A percentile compares a stretch with the other conserved stretches of the same genome.
phyloP scores from a whole-genome alignment of 2,113 vertebrate genomes.

The Urocitellus parryii region DNA sequence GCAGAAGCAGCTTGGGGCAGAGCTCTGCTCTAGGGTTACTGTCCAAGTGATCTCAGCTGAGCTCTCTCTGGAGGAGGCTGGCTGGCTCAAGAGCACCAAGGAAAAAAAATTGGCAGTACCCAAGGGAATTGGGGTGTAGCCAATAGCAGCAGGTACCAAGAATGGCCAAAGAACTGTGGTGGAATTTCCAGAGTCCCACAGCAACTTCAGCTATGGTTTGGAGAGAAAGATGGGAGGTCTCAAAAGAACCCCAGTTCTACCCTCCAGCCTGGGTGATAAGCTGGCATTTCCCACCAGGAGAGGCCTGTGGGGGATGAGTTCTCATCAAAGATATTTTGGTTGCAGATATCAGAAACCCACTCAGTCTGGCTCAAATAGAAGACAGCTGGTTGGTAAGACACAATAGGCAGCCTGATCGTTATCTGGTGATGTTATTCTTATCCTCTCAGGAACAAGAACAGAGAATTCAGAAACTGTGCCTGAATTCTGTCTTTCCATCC shows the following conservation, averaged over 20 bases:
- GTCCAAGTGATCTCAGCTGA: slow-evolving; percentile 77
- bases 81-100: slow-evolving; percentile 57
- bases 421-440: background rate
- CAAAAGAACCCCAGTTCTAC: background rate
- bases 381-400: background rate
- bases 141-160: slow-evolving; percentile 65
- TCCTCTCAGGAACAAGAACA: background rate
- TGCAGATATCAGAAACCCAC: background rate
- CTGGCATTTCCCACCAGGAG: background rate
- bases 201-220: background rate
- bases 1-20: background rate
- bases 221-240: background rate
- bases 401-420: too few relatives aligned
- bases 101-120: slow-evolving; percentile 58
- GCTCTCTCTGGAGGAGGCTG: slow-evolving; percentile 54
- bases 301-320: too few relatives aligned
- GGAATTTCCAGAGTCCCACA: slow-evolving; percentile 33
- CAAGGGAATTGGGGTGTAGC: slow-evolving; percentile 6
- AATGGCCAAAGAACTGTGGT: slow-evolving; percentile 40
- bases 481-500: too few relatives aligned
- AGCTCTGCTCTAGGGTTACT: background rate
- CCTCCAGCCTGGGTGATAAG: background rate
- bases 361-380: background rate
- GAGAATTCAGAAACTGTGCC: background rate
- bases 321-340: background rate